Conservation (phyloP, 1,140 invertebrate species). For the Cyclargus thomasi region DNA sequence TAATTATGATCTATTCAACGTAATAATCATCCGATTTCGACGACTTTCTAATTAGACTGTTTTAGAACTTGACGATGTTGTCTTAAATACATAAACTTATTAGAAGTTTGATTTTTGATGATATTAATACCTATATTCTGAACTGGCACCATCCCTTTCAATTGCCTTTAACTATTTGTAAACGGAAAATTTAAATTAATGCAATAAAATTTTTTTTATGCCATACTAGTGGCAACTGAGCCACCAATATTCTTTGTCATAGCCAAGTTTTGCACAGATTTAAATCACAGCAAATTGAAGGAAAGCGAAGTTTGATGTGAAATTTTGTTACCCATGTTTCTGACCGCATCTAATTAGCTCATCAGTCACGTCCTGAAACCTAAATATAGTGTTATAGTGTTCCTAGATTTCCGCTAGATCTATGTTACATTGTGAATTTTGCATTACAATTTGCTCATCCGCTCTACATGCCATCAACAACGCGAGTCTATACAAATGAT, state of each 20-base stretch:
- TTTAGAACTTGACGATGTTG: background rate
- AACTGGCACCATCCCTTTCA: too few relatives aligned
- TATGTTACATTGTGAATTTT: background rate
- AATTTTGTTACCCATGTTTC: too few relatives aligned
- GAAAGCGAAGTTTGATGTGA: too few relatives aligned
- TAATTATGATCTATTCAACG: slow-evolving; percentile 1
- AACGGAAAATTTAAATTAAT: too few relatives aligned
- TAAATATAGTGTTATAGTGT: background rate
- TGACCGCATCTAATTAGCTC: too few relatives aligned
- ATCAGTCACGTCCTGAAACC: background rate
- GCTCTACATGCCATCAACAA: background rate
- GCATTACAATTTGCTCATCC: background rate
- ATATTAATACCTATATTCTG: background rate
- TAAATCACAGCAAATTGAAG: too few relatives aligned
- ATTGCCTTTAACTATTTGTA: too few relatives aligned
- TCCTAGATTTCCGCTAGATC: background rate
- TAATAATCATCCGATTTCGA: background rate
- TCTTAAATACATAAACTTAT: background rate
- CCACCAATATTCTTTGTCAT: too few relatives aligned
- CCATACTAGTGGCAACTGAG: too few relatives aligned
- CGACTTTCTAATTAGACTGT: background rate
- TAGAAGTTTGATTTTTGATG: background rate
- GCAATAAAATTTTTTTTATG: too few relatives aligned
- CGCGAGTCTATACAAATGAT: slow-evolving; percentile 4
- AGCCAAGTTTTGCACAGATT: too few relatives aligned